These are phyloP conservation scores for Odiellus spinosus DNA, from an alignment of 2,888 invertebrate species.

Conservation along the genomic window DNA sequence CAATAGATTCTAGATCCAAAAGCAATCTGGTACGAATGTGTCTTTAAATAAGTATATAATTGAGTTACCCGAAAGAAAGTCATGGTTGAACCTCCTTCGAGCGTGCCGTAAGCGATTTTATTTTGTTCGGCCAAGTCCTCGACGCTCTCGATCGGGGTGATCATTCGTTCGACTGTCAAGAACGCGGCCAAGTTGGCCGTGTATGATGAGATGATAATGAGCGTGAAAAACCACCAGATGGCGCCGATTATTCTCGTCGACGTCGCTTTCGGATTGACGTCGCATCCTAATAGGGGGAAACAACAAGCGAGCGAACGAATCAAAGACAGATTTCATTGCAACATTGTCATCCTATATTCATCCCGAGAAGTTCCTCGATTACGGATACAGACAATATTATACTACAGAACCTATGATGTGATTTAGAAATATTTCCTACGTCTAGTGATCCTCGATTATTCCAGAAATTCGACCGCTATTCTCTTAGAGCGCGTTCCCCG, in stretches of 20 bases:
- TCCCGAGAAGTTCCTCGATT: no score
- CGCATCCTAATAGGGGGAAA: slow-evolving; percentile 64
- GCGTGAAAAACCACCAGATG: slow-evolving; percentile 98
- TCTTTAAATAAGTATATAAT: no score
- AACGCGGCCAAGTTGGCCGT: slow-evolving; percentile 96
- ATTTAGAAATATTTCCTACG: no score
- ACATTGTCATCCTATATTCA: no score
- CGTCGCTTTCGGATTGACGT: slow-evolving; percentile 54
- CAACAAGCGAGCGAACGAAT: background rate
- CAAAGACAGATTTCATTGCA: no score
- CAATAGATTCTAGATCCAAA: no score
- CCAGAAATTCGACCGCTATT: no score
- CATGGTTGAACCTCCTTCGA: slow-evolving; percentile 88
- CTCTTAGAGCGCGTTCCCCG: no score
- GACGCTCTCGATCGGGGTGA: slow-evolving; percentile 84
- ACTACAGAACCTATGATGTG: no score
- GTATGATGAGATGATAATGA: slow-evolving; percentile 94
- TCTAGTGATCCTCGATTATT: no score
- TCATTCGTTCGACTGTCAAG: slow-evolving; percentile 87
- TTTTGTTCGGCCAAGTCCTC: slow-evolving; percentile 88
- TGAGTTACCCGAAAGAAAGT: slow-evolving; percentile 72
- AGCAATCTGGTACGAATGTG: no score
- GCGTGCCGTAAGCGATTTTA: slow-evolving; percentile 80
- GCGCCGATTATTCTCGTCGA: slow-evolving; percentile 84
- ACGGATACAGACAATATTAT: no score